Conservation (phyloP, 2,797 vertebrate genomes). For the Lutjanus campechanus region DNA sequence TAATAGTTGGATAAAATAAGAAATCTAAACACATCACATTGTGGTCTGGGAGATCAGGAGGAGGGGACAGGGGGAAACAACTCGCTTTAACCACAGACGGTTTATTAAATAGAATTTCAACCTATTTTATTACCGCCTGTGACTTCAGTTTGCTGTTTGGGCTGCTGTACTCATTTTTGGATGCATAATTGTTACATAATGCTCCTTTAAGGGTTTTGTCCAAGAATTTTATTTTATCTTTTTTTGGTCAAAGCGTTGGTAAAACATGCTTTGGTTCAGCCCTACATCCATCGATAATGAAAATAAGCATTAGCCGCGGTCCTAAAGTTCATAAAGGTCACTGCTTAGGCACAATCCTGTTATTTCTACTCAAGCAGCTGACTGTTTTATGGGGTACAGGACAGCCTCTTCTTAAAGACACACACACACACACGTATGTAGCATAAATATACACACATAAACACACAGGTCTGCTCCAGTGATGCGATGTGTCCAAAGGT, state of each 20-base stretch:
- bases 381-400: background rate
- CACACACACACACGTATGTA: background rate
- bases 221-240: no score
- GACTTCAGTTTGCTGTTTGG: no score
- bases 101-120: no score
- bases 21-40: background rate
- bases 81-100: no score
- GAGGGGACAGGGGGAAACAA: no score
- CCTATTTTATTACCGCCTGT: no score
- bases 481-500: slow-evolving; percentile 41
- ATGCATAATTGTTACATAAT: no score
- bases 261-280: no score
- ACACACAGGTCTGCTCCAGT: slow-evolving; percentile 38
- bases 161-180: no score
- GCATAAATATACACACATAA: slow-evolving; percentile 28
- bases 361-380: background rate
- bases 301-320: no score
- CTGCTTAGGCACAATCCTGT: background rate
- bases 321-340: background rate
- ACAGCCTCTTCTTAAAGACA: background rate
- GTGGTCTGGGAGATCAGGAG: background rate
- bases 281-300: background rate
- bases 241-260: no score
- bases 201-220: no score
- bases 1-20: background rate